Evolutionary conservation across 2,888 invertebrate genomes (phyloP).

Genomic region (Axea sp.): DNA sequence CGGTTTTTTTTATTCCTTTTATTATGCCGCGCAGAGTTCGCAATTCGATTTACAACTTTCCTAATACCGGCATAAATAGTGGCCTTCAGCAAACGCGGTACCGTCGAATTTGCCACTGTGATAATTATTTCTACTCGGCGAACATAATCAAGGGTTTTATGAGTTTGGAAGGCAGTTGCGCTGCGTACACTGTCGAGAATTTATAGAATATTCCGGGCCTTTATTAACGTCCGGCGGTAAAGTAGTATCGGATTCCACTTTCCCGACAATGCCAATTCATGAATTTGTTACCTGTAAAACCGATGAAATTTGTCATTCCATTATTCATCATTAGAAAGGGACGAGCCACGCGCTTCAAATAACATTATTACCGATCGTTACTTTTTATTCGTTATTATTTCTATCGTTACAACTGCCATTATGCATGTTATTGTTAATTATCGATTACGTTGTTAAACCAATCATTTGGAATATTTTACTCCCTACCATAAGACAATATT

Average conservation of each 20-base stretch:
- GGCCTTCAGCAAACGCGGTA: conserved; percentile 36
- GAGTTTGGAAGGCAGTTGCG: conserved; percentile 48
- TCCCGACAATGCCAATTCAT: conserved; percentile 47
- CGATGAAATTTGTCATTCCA: conserved; percentile 55
- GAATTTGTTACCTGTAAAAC: conserved; percentile 51
- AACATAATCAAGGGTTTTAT: conserved; percentile 60
- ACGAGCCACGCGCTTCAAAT: conserved; percentile 12
- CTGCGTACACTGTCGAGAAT: conserved; percentile 36
- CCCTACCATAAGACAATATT: conserved; percentile 13
- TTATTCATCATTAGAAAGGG: conserved; percentile 47
- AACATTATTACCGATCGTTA: conserved; percentile 23
- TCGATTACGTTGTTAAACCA: conserved; percentile 19
- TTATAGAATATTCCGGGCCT: conserved; percentile 57
- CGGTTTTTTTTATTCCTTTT: conserved; percentile 36
- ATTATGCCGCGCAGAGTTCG: conserved; percentile 22
- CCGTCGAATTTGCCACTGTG: conserved; percentile 47
- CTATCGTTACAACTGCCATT: not conserved
- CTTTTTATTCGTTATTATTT: conserved; percentile 36
- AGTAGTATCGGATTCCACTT: conserved; percentile 52
- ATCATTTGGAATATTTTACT: conserved; percentile 34
- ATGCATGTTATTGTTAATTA: conserved; percentile 3
- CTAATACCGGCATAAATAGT: conserved; percentile 57
- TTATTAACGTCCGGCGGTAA: conserved; percentile 58
- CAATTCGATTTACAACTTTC: conserved; percentile 55
- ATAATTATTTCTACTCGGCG: conserved; percentile 62